Percentiles rank a stretch among this genome's conserved stretches.
phyloP scores from a whole-genome alignment of 2,113 vertebrate species.

The Sapayoa aenigma region DNA sequence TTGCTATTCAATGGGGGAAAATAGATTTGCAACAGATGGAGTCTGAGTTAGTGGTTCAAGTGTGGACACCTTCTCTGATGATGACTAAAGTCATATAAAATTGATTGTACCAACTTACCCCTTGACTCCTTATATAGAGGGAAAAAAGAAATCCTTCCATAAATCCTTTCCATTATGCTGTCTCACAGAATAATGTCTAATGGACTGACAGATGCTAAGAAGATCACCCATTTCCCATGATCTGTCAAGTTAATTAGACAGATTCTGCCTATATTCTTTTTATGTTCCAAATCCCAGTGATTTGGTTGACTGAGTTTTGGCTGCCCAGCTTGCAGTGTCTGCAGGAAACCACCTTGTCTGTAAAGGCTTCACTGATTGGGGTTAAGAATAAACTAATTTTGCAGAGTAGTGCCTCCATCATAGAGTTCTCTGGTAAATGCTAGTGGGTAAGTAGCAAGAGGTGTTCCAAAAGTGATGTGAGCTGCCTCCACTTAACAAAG shows the following conservation, averaged over 20 bases:
- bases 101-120: neutral
- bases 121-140: neutral
- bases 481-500: neutral
- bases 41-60: neutral
- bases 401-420: neutral
- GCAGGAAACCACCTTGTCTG: neutral
- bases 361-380: neutral
- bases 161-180: neutral
- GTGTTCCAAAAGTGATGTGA: conserved; percentile 18
- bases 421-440: neutral
- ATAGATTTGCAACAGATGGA: neutral
- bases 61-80: neutral
- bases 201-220: neutral
- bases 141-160: neutral
- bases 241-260: neutral
- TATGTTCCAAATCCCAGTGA: neutral
- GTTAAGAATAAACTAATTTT: neutral
- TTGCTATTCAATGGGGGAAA: neutral
- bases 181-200: neutral
- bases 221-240: neutral
- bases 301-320: neutral
- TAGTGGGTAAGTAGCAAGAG: neutral
- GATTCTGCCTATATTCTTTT: neutral
- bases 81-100: neutral
- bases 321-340: neutral